Percentiles rank a stretch among this genome's conserved stretches.
phyloP scores from a whole-genome alignment of 92 coral and sea anemone genomes.

The Actinostola sp. region DNA sequence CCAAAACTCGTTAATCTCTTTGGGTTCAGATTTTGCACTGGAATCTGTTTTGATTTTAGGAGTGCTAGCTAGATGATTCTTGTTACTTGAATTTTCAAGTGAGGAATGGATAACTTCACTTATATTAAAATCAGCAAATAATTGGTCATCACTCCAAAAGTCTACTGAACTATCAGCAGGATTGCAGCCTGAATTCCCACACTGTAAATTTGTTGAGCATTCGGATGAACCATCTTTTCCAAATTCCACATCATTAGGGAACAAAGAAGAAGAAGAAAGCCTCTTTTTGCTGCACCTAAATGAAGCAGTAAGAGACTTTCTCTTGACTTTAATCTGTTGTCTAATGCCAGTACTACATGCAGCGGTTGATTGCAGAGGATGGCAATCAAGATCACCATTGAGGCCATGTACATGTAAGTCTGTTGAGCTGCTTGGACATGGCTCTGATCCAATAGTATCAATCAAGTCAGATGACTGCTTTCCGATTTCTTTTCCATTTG shows the following conservation, averaged over 20 bases:
- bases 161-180: conserved; percentile 24
- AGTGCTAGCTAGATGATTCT: background rate
- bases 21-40: background rate
- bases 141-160: conserved; percentile 71
- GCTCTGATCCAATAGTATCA: background rate
- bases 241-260: background rate
- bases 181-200: background rate
- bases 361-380: background rate
- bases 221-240: background rate
- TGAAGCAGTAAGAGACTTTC: conserved; percentile 18
- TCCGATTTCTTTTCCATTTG: background rate
- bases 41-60: conserved; percentile 1
- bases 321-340: conserved; percentile 27
- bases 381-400: background rate
- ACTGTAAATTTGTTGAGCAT: background rate
- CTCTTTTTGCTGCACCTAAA: conserved; percentile 20
- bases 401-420: background rate
- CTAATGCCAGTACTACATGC: background rate
- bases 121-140: conserved; percentile 75
- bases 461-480: background rate
- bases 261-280: background rate
- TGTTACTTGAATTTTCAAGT: conserved; percentile 17
- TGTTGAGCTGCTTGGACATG: background rate
- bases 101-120: conserved; percentile 66
- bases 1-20: too few species aligned